Conservation (phyloP, 2,888 invertebrate species). For the Tachina lurida region DNA sequence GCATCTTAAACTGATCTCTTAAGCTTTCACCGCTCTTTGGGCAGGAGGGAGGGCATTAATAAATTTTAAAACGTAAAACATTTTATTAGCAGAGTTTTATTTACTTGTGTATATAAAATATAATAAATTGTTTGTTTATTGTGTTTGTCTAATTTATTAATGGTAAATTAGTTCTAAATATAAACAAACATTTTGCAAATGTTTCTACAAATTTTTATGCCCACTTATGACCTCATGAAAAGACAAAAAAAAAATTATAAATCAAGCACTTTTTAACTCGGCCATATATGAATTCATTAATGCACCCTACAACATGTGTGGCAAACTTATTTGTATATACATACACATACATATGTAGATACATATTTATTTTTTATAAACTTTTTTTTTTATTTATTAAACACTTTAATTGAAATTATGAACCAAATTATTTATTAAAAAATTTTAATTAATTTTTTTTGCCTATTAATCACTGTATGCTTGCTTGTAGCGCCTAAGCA, state of each 20-base stretch:
- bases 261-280: background rate
- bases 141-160: background rate
- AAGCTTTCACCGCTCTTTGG: background rate
- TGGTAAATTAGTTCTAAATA: slow-evolving; percentile 1
- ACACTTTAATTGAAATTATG: too few species aligned
- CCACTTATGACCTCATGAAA: background rate
- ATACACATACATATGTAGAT: background rate
- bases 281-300: background rate
- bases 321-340: background rate
- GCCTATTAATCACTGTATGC: too few species aligned
- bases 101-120: background rate
- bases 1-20: background rate
- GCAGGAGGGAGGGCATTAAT: background rate
- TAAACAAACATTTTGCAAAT: background rate
- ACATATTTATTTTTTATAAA: background rate
- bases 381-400: background rate
- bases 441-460: too few species aligned
- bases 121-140: slow-evolving; percentile 11
- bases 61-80: background rate
- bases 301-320: background rate
- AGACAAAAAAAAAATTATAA: background rate
- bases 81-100: background rate
- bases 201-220: background rate
- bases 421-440: too few species aligned
- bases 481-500: too few species aligned